Evolutionary conservation across 2,797 vertebrate species (phyloP), one percentile per base, ranked within the genome.

Genomic region (Peromyscus aztecus): DNA sequence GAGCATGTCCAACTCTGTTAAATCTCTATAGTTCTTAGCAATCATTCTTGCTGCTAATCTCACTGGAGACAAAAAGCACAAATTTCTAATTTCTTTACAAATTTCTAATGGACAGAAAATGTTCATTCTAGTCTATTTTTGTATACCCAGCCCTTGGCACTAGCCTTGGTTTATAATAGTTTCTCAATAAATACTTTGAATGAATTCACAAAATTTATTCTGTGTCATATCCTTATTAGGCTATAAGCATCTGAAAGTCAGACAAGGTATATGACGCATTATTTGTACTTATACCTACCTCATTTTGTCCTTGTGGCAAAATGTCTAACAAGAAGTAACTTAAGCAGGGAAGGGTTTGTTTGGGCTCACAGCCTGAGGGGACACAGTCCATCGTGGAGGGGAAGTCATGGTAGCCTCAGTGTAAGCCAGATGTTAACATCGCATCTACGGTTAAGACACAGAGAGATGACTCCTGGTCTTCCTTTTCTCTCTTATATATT

Each of bases 151-250:
- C 65, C 46, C 27, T 88, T 83, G 52, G 12, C 57, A 6, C 40
- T 86, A 80, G 11, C 23, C 52, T 95, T 89, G 46, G 46, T 57
- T 23, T 85, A 63, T 57, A 88, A 85, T 57, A 93, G 4, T 37
- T 96, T 77, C 55, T 91, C 71, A 85, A 63, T 81, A 96, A 95
- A 91, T 75, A 85, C 31, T 85, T 49, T 21, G 29, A 85, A 34
- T 21, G 29, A 65, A 34, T 46, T 65, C 31, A 85, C 31, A 85
- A 34, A 84, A 65, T 46, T 65, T 94, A 69, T 81, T 65, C 55
- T 57, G 69, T 91, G 23, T 16, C 63, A 75, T 46, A 11, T 67
- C 31, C 14, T 29, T 57, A 90, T 78, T 95, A 90, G 13, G 11
- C 84, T 17, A 43, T 31, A 73, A 17, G 77, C 5, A 88, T 92